Conservation (phyloP, 1,140 invertebrate species). For the Teleopsis dalmanni region DNA sequence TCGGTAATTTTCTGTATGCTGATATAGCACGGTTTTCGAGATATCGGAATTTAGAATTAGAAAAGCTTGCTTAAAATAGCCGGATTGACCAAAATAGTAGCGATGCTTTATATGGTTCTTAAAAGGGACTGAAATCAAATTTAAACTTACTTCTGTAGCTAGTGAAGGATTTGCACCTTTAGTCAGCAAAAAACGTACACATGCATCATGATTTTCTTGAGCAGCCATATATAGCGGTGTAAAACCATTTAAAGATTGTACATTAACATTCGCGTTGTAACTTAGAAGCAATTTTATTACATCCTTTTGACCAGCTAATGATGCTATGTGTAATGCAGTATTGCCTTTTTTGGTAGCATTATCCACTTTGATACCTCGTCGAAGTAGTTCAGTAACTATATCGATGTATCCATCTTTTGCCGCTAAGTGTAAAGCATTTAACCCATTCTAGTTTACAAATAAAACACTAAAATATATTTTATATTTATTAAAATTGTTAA, state of each 20-base stretch:
- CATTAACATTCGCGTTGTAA: constrained; percentile 88
- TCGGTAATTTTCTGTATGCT: too few species aligned
- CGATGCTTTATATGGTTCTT: too few species aligned
- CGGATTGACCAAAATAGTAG: too few species aligned
- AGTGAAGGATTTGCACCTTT: constrained; percentile 94
- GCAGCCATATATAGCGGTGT: constrained; percentile 99
- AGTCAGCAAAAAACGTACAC: constrained; percentile 85
- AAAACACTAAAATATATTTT: neutral
- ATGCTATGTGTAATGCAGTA: constrained; percentile 98
- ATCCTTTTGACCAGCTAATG: constrained; percentile 90
- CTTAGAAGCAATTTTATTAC: constrained; percentile 86
- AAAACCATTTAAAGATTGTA: constrained; percentile 95
- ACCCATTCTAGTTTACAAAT: constrained; percentile 70
- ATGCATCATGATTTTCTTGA: constrained; percentile 94
- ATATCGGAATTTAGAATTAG: too few species aligned
- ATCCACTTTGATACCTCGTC: constrained; percentile 86
- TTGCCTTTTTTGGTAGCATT: constrained; percentile 99
- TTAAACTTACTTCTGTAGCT: constrained; percentile 79
- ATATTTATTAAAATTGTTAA: neutral
- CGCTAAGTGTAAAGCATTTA: constrained; percentile 95
- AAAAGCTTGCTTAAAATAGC: too few species aligned
- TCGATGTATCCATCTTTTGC: constrained; percentile 96
- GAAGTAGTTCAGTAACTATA: constrained; percentile 86
- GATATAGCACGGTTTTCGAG: too few species aligned
- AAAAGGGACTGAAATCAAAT: neutral